phyloP scores from a whole-genome alignment of 2,888 invertebrate genomes.

The Drosophila neonasuta region DNA sequence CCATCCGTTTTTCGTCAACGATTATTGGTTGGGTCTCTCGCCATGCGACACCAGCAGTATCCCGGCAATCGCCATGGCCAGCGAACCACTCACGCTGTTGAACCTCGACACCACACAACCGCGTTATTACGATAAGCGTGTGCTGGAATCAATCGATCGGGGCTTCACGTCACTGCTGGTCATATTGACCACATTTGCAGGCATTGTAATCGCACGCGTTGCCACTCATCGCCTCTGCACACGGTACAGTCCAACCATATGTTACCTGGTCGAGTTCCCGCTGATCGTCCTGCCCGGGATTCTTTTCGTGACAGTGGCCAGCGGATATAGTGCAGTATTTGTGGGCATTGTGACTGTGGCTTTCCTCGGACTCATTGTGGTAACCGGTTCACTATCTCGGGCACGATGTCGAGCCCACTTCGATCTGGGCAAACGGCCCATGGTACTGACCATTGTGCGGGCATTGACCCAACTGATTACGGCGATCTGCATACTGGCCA shows the following conservation, averaged over 20 bases:
- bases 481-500: constrained; percentile 93
- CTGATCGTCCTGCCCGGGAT: constrained; percentile 84
- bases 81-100: constrained; percentile 1
- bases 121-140: constrained; percentile 47
- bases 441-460: constrained; percentile 86
- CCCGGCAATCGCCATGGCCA: constrained; percentile 41
- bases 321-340: constrained; percentile 77
- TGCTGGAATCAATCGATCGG: constrained; percentile 56
- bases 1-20: constrained; percentile 14
- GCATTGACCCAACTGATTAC: constrained; percentile 89
- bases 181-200: constrained; percentile 67
- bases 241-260: constrained; percentile 8
- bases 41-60: constrained; percentile 37
- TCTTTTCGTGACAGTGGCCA: constrained; percentile 84
- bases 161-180: constrained; percentile 63
- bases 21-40: background rate
- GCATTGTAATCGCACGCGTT: constrained; percentile 63
- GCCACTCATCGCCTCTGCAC: constrained; percentile 35
- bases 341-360: constrained; percentile 33
- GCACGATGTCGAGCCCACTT: constrained; percentile 50
- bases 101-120: background rate
- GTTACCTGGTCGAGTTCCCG: constrained; percentile 84
- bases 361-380: constrained; percentile 34
- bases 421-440: constrained; percentile 70
- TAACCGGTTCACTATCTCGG: constrained; percentile 30